Evolutionary conservation across 2,113 vertebrate genomes (phyloP).

Genomic region (Syrmaticus mikado): DNA sequence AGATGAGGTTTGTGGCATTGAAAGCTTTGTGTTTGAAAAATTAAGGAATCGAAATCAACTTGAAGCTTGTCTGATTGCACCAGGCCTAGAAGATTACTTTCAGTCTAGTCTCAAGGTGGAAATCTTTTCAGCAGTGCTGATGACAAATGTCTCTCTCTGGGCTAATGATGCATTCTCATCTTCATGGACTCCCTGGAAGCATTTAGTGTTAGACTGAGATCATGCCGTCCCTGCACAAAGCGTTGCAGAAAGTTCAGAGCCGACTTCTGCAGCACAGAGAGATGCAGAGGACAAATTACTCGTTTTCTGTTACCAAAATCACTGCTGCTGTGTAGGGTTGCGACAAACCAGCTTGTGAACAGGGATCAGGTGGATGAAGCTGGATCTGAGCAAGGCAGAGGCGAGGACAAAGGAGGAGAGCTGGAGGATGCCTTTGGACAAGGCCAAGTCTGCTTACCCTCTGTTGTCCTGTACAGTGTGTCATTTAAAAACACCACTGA

Average conservation of each 20-base stretch:
- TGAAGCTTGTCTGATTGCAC: not conserved
- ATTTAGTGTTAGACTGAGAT: not conserved
- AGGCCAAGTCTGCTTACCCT: not conserved
- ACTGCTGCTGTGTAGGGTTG: fast-evolving
- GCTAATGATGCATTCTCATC: not conserved
- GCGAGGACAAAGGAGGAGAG: not conserved
- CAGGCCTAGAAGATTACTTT: not conserved
- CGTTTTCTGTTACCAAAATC: not conserved
- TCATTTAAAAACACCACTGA: not conserved
- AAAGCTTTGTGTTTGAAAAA: not conserved
- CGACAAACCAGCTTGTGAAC: not conserved
- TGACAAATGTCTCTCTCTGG: not conserved
- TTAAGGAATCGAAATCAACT: not conserved
- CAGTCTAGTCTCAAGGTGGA: not conserved
- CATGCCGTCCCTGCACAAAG: not conserved
- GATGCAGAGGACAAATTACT: not conserved
- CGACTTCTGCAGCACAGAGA: not conserved
- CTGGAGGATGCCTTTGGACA: not conserved
- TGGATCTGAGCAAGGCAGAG: not conserved
- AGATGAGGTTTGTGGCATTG: not conserved
- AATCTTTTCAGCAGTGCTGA: not conserved
- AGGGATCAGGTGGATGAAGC: not conserved
- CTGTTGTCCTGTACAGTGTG: not conserved
- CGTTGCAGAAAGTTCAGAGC: not conserved
- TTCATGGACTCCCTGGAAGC: not conserved